phyloP scores from a whole-genome alignment of 2,888 invertebrate species.

The Drosophila kanekoi region DNA sequence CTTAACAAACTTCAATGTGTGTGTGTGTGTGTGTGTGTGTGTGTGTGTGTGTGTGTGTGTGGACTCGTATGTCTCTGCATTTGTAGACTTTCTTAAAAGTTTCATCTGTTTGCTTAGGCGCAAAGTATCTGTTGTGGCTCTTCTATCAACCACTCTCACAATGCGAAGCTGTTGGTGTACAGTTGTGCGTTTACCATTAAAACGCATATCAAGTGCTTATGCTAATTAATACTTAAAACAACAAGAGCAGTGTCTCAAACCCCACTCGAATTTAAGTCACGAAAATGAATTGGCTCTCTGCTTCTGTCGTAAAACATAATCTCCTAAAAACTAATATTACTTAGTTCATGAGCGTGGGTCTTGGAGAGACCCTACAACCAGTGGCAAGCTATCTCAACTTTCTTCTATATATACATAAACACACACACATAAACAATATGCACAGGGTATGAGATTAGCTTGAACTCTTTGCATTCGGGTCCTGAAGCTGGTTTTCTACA shows the following conservation, averaged over 20 bases:
- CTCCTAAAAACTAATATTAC: too few relatives aligned
- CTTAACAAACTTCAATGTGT: constrained; percentile 19
- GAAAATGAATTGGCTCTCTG: background rate
- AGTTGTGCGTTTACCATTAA: background rate
- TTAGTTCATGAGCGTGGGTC: too few relatives aligned
- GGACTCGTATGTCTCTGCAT: constrained; percentile 8
- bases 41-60: background rate
- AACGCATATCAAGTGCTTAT: background rate
- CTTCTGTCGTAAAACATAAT: too few relatives aligned
- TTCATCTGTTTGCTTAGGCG: constrained; percentile 25
- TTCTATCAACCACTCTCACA: constrained; percentile 1
- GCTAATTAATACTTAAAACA: background rate
- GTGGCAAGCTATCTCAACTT: too few relatives aligned
- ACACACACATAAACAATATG: too few relatives aligned
- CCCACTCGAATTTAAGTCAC: background rate
- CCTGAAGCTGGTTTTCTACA: too few relatives aligned
- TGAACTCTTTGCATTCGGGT: too few relatives aligned
- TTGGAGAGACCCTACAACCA: too few relatives aligned
- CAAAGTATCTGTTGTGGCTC: constrained; percentile 4
- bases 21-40: background rate
- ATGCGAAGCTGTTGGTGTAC: background rate
- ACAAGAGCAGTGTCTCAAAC: background rate
- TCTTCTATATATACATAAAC: too few relatives aligned
- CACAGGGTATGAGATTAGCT: too few relatives aligned
- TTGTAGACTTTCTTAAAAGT: constrained; percentile 32